Percentiles rank a stretch among this genome's conserved stretches.
Evolutionary conservation across 2,113 vertebrate genomes (phyloP).

Genomic region (Muscicapa adusta): DNA sequence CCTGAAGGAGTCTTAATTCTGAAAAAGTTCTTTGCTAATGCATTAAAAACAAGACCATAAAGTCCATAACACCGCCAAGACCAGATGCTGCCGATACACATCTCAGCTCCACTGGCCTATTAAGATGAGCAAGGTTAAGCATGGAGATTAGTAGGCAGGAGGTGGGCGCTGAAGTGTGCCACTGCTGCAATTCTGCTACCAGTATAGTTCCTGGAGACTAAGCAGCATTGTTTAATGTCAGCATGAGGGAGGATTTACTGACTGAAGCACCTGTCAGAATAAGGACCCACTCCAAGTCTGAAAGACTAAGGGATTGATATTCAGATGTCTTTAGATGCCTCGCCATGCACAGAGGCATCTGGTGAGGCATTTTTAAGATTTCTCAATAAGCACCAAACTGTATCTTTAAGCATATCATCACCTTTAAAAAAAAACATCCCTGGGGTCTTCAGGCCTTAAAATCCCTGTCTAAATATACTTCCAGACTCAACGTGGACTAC

Average conservation of each 20-base stretch:
- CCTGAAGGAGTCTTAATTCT: not conserved
- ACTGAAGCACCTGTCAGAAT: slow-evolving; percentile 31
- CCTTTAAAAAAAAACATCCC: not conserved
- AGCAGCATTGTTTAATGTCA: slow-evolving; percentile 53
- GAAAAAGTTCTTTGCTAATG: not conserved
- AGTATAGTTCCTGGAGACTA: slow-evolving; percentile 1
- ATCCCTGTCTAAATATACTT: not conserved
- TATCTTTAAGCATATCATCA: not conserved
- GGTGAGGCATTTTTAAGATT: slow-evolving; percentile 1
- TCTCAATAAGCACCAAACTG: not conserved
- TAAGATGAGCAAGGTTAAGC: slow-evolving; percentile 52
- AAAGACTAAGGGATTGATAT: not conserved
- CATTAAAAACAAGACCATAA: not conserved
- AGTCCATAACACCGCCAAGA: not conserved
- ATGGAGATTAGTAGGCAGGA: slow-evolving; percentile 47
- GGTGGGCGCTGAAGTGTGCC: slow-evolving; percentile 38
- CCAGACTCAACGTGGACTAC: not conserved
- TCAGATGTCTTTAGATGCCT: slow-evolving; percentile 13
- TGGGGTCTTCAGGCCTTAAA: not conserved
- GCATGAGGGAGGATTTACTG: slow-evolving; percentile 52
- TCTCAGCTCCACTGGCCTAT: not conserved
- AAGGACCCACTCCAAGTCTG: slow-evolving; percentile 9
- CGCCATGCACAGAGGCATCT: not conserved
- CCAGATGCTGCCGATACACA: not conserved
- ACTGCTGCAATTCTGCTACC: slow-evolving; percentile 39